Evolutionary conservation across 2,888 invertebrate species (phyloP).

Genomic region (Amphipyra berbera): DNA sequence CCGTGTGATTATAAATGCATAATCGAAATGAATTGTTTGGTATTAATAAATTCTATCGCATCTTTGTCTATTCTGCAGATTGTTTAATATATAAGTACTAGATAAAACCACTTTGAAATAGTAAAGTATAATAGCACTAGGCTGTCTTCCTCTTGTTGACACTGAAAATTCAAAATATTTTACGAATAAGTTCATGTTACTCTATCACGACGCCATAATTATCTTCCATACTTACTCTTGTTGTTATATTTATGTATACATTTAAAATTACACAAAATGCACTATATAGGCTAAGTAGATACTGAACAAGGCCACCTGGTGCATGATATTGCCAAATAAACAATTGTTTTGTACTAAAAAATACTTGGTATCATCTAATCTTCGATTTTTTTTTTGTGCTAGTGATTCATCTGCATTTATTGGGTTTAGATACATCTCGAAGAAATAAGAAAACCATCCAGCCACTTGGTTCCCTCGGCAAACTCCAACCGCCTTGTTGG

Average conservation of each 20-base stretch:
- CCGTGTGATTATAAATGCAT: conserved; percentile 42
- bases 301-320: conserved; percentile 12
- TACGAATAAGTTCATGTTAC: conserved; percentile 17
- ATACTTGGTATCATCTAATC: conserved; percentile 20
- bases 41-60: conserved; percentile 38
- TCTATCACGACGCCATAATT: conserved; percentile 20
- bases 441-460: no score
- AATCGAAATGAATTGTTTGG: conserved; percentile 18
- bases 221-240: conserved; percentile 36
- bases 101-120: not conserved
- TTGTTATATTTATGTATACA: conserved; percentile 18
- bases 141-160: conserved; percentile 44
- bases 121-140: conserved; percentile 22
- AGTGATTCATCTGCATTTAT: conserved; percentile 9
- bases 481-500: no score
- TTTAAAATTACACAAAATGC: conserved; percentile 23
- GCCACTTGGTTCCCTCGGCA: no score
- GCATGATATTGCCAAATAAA: conserved; percentile 38
- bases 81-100: not conserved
- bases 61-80: conserved; percentile 11
- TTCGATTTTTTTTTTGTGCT: not conserved
- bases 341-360: conserved; percentile 21
- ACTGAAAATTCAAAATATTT: conserved; percentile 29
- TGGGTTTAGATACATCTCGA: no score
- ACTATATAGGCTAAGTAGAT: conserved; percentile 23